phyloP scores from a whole-genome alignment of 2,888 invertebrate genomes.

The Diadromus collaris region DNA sequence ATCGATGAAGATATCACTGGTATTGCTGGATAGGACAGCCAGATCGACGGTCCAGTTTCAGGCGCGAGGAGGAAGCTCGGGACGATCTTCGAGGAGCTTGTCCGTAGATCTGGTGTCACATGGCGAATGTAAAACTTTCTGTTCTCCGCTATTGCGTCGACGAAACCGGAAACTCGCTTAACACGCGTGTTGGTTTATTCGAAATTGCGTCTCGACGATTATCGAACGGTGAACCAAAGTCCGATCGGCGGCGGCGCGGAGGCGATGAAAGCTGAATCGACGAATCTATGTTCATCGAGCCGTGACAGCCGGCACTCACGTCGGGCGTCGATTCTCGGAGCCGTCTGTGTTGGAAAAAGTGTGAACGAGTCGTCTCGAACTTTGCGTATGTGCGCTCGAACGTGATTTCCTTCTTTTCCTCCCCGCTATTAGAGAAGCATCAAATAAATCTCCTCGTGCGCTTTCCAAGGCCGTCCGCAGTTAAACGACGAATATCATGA shows the following conservation, averaged over 20 bases:
- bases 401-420: slow-evolving; percentile 7
- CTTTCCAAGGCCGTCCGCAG: slow-evolving; percentile 56
- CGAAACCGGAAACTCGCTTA: not conserved
- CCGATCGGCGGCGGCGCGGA: not conserved
- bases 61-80: slow-evolving; percentile 17
- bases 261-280: not conserved
- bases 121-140: not conserved
- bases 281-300: slow-evolving; percentile 15
- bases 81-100: slow-evolving; percentile 39
- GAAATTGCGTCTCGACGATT: not conserved
- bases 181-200: not conserved
- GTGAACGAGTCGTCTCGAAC: slow-evolving; percentile 10
- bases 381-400: slow-evolving; percentile 12
- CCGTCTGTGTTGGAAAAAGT: not conserved
- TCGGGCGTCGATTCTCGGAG: not conserved
- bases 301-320: not conserved
- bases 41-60: slow-evolving; percentile 3
- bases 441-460: slow-evolving; percentile 40
- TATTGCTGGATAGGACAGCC: not conserved
- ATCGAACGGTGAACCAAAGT: slow-evolving; percentile 12
- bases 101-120: not conserved
- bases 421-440: not conserved
- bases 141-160: not conserved
- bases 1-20: slow-evolving; percentile 14
- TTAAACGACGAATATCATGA: slow-evolving; percentile 52